phyloP scores from a whole-genome alignment of 2,113 vertebrate genomes.

The Hippolais icterina region DNA sequence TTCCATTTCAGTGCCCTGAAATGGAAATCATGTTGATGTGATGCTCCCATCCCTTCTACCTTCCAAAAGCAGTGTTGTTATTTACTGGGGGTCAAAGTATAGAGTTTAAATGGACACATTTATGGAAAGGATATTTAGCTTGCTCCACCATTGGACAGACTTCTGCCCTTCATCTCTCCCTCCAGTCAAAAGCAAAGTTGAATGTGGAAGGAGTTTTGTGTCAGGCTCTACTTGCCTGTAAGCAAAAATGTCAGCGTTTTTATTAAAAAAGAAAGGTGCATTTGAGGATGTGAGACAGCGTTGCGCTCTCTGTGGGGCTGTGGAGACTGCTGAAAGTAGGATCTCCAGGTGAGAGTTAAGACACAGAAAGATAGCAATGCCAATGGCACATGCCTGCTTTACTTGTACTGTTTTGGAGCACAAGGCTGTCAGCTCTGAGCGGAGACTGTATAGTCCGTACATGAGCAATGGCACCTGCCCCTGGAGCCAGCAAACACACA shows the following conservation, averaged over 20 bases:
- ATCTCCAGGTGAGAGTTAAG: neutral
- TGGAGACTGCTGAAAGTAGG: neutral
- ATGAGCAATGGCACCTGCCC: fast-evolving
- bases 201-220: neutral
- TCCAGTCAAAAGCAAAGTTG: neutral
- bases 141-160: neutral
- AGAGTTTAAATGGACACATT: neutral
- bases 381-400: neutral
- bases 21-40: neutral
- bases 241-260: neutral
- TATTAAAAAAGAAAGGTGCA: neutral
- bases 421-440: neutral
- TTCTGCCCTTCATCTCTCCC: neutral
- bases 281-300: neutral
- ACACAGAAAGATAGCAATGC: neutral
- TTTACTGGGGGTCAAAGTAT: neutral
- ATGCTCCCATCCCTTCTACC: constrained; percentile 3
- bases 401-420: neutral
- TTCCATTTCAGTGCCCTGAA: neutral
- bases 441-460: neutral
- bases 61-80: constrained; percentile 24
- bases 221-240: neutral
- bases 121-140: neutral
- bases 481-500: fast-evolving
- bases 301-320: neutral